Evolutionary conservation across 2,113 vertebrate species (phyloP).

Genomic region (Todiramphus saurophagus): DNA sequence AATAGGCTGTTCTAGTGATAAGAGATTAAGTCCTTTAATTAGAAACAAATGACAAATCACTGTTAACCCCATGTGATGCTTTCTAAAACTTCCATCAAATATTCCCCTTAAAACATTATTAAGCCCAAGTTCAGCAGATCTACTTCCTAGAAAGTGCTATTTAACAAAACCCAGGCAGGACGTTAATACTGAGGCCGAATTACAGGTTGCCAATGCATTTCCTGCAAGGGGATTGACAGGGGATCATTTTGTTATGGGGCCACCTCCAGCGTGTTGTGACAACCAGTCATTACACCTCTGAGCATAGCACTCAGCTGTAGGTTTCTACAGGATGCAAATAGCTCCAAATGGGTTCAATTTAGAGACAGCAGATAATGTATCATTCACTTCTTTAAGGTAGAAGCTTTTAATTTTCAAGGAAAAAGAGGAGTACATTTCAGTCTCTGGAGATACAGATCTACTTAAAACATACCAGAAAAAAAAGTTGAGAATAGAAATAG

Average conservation of each 20-base stretch:
- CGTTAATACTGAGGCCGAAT: conserved; percentile 89
- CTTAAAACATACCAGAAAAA: conserved; percentile 44
- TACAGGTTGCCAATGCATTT: conserved; percentile 97
- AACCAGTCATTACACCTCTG: conserved; percentile 98
- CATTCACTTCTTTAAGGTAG: conserved; percentile 83
- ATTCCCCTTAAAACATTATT: conserved; percentile 91
- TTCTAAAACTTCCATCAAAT: conserved; percentile 89
- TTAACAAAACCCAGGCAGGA: conserved; percentile 96
- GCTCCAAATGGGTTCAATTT: conserved; percentile 98
- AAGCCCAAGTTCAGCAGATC: conserved; percentile 97
- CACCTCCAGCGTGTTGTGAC: conserved; percentile 99
- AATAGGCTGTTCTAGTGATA: conserved; percentile 87
- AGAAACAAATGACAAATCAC: conserved; percentile 97
- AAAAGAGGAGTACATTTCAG: conserved; percentile 68
- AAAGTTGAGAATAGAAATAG: conserved; percentile 38
- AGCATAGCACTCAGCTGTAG: conserved; percentile 96
- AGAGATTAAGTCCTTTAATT: conserved; percentile 94
- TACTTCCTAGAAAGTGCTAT: conserved; percentile 99
- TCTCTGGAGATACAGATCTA: conserved; percentile 58
- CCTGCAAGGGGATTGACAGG: conserved; percentile 94
- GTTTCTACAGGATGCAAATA: conserved; percentile 96
- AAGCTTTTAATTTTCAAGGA: conserved; percentile 81
- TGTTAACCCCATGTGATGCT: conserved; percentile 90
- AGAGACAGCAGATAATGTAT: conserved; percentile 90
- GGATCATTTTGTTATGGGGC: conserved; percentile 97